A percentile compares a stretch with the other conserved stretches of the same genome.
These are phyloP conservation scores for Danaus plexippus DNA, from an alignment of 1,140 invertebrate genomes.

Conservation along the genomic window DNA sequence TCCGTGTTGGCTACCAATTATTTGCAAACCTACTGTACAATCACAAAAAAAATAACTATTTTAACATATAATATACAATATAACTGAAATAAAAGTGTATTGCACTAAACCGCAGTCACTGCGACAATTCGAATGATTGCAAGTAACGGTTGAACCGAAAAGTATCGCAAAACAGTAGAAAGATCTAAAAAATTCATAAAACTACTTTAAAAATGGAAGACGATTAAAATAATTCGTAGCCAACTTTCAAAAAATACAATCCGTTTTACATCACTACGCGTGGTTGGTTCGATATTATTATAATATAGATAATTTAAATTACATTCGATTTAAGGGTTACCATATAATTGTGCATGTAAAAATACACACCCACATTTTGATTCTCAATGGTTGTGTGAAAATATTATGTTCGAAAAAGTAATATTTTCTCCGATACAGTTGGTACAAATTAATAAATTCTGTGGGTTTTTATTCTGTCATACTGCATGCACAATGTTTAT, in stretches of 20 bases:
- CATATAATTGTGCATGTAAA: constrained; percentile 16
- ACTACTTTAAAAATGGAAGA: constrained; percentile 61
- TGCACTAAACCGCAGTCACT: constrained; percentile 55
- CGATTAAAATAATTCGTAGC: constrained; percentile 68
- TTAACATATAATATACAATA: constrained; percentile 50
- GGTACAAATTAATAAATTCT: no score
- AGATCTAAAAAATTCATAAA: constrained; percentile 25
- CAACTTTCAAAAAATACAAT: constrained; percentile 49
- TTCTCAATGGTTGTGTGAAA: no score
- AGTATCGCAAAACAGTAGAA: constrained; percentile 21
- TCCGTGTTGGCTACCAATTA: constrained; percentile 70
- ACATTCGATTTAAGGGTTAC: constrained; percentile 17
- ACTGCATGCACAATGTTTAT: no score
- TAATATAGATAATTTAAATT: constrained; percentile 16
- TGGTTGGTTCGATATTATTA: constrained; percentile 17
- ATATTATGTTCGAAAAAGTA: no score
- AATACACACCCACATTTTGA: constrained; percentile 8
- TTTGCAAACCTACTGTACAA: constrained; percentile 32
- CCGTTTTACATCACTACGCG: constrained; percentile 17
- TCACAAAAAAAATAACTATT: constrained; percentile 9
- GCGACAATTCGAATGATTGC: constrained; percentile 31
- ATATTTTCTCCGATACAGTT: no score
- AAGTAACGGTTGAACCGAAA: constrained; percentile 23
- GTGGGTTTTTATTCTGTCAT: no score
- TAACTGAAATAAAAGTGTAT: constrained; percentile 52